Evolutionary conservation across 2,888 invertebrate genomes (phyloP).

Genomic region (Tinea trinotella): DNA sequence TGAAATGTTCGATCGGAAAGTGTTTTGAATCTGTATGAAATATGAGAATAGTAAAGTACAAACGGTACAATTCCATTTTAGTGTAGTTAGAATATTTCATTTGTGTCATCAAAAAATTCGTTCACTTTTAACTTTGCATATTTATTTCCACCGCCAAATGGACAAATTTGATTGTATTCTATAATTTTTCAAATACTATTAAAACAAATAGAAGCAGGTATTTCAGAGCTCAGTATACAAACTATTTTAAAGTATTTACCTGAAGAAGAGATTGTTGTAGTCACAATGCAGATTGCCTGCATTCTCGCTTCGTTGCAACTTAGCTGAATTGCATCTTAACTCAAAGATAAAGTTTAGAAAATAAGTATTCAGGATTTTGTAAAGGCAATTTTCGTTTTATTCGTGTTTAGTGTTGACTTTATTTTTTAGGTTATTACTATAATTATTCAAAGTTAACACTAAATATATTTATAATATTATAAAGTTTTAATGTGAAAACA

Average conservation of each 20-base stretch:
- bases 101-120: background rate
- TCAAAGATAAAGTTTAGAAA: conserved; percentile 8
- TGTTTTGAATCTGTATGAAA: conserved; percentile 3
- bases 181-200: no score
- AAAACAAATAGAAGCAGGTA: background rate
- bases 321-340: conserved; percentile 13
- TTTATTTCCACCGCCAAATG: background rate
- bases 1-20: conserved; percentile 8
- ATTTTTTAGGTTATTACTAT: background rate
- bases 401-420: background rate
- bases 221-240: background rate
- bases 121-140: background rate
- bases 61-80: background rate
- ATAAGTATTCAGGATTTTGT: background rate
- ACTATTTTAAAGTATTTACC: conserved; percentile 1
- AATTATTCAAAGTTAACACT: background rate
- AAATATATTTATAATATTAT: background rate
- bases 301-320: conserved; percentile 15
- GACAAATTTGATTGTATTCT: background rate
- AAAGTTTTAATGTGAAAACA: background rate
- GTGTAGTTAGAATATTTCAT: conserved; percentile 3
- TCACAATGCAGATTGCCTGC: conserved; percentile 17
- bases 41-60: background rate
- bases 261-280: conserved; percentile 6
- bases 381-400: background rate